Evolutionary conservation across 2,797 vertebrate genomes (phyloP), one percentile per base, ranked within the genome.

Genomic region (Lagodon rhomboides): DNA sequence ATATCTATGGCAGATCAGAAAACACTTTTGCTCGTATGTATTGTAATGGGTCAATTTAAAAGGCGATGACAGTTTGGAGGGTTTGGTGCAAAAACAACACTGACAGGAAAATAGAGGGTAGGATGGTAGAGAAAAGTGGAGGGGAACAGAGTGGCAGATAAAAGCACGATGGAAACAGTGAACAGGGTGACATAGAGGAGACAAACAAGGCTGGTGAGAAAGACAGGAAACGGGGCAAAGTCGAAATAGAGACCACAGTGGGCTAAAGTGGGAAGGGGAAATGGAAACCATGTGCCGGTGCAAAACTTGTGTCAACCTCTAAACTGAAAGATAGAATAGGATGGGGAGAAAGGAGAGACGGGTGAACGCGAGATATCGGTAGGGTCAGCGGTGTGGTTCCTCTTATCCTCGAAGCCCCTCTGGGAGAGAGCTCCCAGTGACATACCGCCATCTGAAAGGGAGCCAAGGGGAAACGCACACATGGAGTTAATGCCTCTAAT

Each of bases 281-380:
- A 93, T 92, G 20, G 61, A 89, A 92, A 93, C 86, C 89, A 91
- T 86, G 75, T 92, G 92, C 73, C 73, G 58, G 83, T 85, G 72
- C 58, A 74, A 87, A 86, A 85, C 77, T 47, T 68, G 51, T 81
- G 83, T 90, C 87, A 78, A 60, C 71, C 67, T 79, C 69, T 85
- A 55, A 79, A 79, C 69, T 66, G 75, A 86, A 53, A 65, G 68
- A 82, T 49, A 73, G 56, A 85, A 62, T 46, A 67, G 43, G 64
- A 73, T 72, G 66, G 54, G 54, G 25, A 85, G 74, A 77, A 68
- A 79, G 63, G 30, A 73, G 59, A 77, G 62, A 76, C 43, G 69
- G 67, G 46, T 68, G 61, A 72, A 84, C 67, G 60, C 58, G 27
- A 77, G 72, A 82, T 79, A 87, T 75, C 55, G 78, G 69, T 53